Evolutionary conservation across 2,113 vertebrate species (phyloP).

Genomic region (Pipa parva): DNA sequence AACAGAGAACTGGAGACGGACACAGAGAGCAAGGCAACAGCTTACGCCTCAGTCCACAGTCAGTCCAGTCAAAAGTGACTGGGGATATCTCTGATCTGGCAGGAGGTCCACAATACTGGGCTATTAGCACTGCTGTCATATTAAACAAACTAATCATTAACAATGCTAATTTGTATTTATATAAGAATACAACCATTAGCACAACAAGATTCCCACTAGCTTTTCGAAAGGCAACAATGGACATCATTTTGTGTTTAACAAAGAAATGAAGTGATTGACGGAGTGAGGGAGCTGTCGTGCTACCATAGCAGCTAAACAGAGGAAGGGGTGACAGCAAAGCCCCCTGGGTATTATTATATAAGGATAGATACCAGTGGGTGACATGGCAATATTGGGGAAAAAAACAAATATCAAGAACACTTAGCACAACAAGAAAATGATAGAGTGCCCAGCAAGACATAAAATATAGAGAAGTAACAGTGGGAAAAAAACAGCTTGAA

Average conservation of each 20-base stretch:
- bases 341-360: slow-evolving; percentile 38
- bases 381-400: slow-evolving; percentile 23
- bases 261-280: slow-evolving; percentile 28
- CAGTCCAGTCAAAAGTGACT: slow-evolving; percentile 16
- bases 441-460: slow-evolving; percentile 14
- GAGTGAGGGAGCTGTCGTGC: slow-evolving; percentile 29
- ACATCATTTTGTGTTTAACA: slow-evolving; percentile 37
- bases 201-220: slow-evolving; percentile 38
- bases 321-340: slow-evolving; percentile 24
- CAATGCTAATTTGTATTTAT: slow-evolving; percentile 43
- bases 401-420: slow-evolving; percentile 37
- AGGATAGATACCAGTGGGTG: slow-evolving; percentile 35
- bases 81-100: slow-evolving; percentile 25
- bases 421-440: slow-evolving; percentile 21
- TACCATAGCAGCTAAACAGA: slow-evolving; percentile 21
- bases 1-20: slow-evolving; percentile 4
- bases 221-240: slow-evolving; percentile 32
- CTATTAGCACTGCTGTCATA: slow-evolving; percentile 38
- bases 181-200: slow-evolving; percentile 38
- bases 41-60: slow-evolving; percentile 1
- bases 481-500: background rate
- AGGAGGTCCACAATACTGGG: slow-evolving; percentile 31
- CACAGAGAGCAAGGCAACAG: slow-evolving; percentile 25
- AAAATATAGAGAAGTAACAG: slow-evolving; percentile 1
- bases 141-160: too few relatives aligned